Evolutionary conservation across 2,797 vertebrate species (phyloP), one percentile per base, ranked within the genome.

Genomic region (Hippopotamyrus pictus): DNA sequence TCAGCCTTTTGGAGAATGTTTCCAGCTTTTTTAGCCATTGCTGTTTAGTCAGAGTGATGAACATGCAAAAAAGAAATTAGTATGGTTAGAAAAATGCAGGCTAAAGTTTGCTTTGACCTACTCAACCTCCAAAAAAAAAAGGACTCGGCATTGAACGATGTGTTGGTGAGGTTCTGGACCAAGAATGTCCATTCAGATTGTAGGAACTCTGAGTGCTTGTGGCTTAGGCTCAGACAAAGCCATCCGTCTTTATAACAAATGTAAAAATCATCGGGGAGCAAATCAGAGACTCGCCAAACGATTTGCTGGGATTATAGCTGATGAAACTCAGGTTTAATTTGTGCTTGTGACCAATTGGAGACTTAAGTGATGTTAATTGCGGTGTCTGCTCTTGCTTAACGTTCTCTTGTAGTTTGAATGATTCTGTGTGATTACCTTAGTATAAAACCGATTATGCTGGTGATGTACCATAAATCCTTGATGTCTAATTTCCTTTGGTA

Each of bases 51-150:
- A 54, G 86, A 84, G 14, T 90, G 88, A 91, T 92, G 88, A 91
- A 89, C 89, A 89, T 54, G 90, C 89, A 89, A 90, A 88, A 90
- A 90, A 90, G 62, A 88, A 90, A 89, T 90, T 53, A 88, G 51
- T 59, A 59, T 69, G 89, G 41, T 87, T 89, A 22, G 22, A 76
- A 46, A 48, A 91, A 37, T 88, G 88, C 69, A 65, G 57, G 87
- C 83, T 46, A 69, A 76, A 76, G 37, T 48, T 88, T 48, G 65
- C 25, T 73, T 5, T 76, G 65, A 57, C 73, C 54, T 22, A 33
- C 46, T 69, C 79, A 59, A 3, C 69, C 17, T 33, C 22, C 2
- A 50, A 12, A 85, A 8, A 44, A 41, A 79, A 89, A 51, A 25
- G 69, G 50, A 44, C 25, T 59, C 89, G 33, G 37, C 50, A 86